These are phyloP conservation scores for Atherinomorus stipes DNA, from an alignment of 2,113 vertebrate species.

Conservation along the genomic window DNA sequence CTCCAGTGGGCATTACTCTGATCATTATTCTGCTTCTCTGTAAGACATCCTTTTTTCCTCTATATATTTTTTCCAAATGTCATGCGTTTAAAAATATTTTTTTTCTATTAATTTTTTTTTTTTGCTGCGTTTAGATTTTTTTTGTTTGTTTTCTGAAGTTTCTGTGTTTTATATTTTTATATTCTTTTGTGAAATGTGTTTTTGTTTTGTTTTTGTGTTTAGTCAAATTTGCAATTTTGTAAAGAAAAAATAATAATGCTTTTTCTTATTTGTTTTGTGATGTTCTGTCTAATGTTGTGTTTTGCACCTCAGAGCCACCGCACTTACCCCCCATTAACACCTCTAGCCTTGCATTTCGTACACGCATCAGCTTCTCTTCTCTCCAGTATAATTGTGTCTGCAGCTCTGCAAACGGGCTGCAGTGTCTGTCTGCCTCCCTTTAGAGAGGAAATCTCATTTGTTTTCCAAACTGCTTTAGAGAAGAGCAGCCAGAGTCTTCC, in stretches of 20 bases:
- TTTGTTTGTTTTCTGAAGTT: not conserved
- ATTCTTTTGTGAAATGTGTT: no score
- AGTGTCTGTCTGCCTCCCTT: constrained; percentile 18
- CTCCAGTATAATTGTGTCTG: constrained; percentile 44
- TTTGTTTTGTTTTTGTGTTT: no score
- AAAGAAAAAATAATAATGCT: no score
- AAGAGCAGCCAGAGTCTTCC: constrained; percentile 60
- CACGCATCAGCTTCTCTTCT: constrained; percentile 13
- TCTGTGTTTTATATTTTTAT: constrained; percentile 11
- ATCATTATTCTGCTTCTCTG: constrained; percentile 8
- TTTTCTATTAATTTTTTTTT: no score
- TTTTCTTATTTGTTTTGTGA: no score
- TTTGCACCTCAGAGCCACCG: not conserved
- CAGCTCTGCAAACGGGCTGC: constrained; percentile 24
- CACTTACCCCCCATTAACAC: not conserved
- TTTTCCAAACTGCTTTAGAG: constrained; percentile 57
- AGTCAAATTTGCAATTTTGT: no score
- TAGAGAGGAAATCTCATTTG: constrained; percentile 65
- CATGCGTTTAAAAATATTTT: no score
- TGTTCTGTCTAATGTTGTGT: not conserved
- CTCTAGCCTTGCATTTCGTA: constrained; percentile 5
- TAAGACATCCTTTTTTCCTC: not conserved
- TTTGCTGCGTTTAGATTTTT: no score
- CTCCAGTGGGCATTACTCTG: constrained; percentile 19
- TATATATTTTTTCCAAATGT: not conserved